Evolutionary conservation across 2,797 vertebrate genomes (phyloP).

Genomic region (Enteromius fasciolatus): DNA sequence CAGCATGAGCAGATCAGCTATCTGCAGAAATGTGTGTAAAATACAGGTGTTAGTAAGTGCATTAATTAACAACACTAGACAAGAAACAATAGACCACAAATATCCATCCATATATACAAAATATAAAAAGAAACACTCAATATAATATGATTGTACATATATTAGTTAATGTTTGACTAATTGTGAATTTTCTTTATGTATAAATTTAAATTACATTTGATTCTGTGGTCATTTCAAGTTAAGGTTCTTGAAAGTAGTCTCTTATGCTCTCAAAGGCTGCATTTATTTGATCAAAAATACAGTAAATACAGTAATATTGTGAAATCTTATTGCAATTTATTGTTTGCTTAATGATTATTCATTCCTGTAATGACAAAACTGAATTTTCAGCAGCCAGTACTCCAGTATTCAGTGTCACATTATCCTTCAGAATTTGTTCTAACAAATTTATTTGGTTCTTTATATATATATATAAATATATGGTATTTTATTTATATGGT

Average conservation of each 20-base stretch:
- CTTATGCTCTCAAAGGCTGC: background rate
- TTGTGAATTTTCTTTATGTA: background rate
- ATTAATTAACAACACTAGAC: background rate
- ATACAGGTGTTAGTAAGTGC: background rate
- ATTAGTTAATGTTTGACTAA: background rate
- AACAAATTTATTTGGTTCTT: background rate
- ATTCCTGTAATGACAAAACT: background rate
- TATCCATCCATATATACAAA: background rate
- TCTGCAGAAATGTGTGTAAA: conserved; percentile 28
- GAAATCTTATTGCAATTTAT: background rate
- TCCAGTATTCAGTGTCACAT: background rate
- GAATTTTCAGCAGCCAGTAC: background rate
- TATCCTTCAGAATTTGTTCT: background rate
- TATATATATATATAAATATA: too few relatives aligned
- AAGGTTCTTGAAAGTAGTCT: background rate
- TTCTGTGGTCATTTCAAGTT: background rate
- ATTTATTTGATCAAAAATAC: background rate
- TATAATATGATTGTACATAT: background rate
- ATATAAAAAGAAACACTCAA: background rate
- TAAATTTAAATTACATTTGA: background rate
- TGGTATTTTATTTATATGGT: too few relatives aligned
- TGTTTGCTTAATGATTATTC: background rate
- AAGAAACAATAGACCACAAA: background rate
- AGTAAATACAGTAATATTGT: background rate
- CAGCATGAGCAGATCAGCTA: background rate